These are phyloP conservation scores for Drosophila birchii DNA, from an alignment of 2,888 invertebrate species.

Conservation along the genomic window DNA sequence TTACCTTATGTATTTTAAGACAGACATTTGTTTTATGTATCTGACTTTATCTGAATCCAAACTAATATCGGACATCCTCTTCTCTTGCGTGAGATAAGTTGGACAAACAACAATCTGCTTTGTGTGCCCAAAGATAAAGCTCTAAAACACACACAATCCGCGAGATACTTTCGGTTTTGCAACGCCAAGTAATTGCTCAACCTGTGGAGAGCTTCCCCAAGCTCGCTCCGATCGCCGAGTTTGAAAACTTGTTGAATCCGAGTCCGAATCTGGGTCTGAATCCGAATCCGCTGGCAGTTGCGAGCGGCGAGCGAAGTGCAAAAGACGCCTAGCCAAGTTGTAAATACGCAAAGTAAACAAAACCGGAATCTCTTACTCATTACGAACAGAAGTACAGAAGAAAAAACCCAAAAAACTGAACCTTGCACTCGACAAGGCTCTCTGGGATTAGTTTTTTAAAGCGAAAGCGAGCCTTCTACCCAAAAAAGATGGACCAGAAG, in stretches of 20 bases:
- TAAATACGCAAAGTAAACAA: conserved; percentile 54
- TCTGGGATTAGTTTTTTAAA: not conserved
- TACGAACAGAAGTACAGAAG: conserved; percentile 1
- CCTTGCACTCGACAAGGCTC: conserved; percentile 53
- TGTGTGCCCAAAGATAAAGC: conserved; percentile 43
- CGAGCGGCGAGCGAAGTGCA: conserved; percentile 54
- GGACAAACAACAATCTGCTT: conserved; percentile 8
- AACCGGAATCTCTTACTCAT: conserved; percentile 46
- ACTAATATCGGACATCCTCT: conserved; percentile 28
- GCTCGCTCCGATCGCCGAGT: conserved; percentile 46
- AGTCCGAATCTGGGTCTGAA: conserved; percentile 45
- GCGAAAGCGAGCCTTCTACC: conserved; percentile 16
- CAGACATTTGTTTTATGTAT: not conserved
- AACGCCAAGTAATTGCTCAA: conserved; percentile 35
- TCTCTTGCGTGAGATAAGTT: conserved; percentile 28
- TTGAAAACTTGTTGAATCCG: conserved; percentile 36
- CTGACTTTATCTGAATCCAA: not conserved
- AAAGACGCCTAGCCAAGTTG: conserved; percentile 33
- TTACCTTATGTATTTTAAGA: not conserved
- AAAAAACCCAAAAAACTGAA: conserved; percentile 43
- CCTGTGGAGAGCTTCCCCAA: conserved; percentile 40
- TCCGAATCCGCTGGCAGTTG: conserved; percentile 58
- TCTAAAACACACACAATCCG: conserved; percentile 18
- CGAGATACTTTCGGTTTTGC: conserved; percentile 46
- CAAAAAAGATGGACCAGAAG: conserved; percentile 78